Evolutionary conservation across 1,140 invertebrate species (phyloP), one percentile per base, ranked within the genome.

Genomic region (Hermetia illucens): DNA sequence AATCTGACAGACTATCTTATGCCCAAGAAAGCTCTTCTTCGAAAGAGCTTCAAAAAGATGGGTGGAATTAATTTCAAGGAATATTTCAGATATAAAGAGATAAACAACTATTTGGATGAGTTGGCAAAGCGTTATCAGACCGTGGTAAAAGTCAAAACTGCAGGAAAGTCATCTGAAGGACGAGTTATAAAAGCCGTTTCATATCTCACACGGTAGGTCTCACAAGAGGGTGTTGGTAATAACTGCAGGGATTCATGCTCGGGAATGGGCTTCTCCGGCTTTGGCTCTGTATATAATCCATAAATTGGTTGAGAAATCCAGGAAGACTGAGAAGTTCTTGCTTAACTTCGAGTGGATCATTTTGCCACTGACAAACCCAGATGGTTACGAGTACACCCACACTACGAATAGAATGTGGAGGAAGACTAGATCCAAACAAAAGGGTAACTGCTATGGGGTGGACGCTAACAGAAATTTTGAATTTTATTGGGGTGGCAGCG

Each of bases 261-360:
- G 79, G 35, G 79, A 83, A 63, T 82, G 79, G 78, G 71, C 79
- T 25, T 67, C 75, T 0, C 69, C 76, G 5, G 72, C 77, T 0
- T 65, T 71, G 0, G 71, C 69, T 21, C 47, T 76, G 0, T 79
- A 73, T 55, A 66, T 78, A 5, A 71, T 78, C 12, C 53, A 73
- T 39, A 63, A 75, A 48, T 49, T 79, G 19, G 67, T 72, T 1
- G 67, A 70, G 22, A 58, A 71, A 12, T 52, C 70, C 46, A 63
- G 51, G 3, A 52, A 66, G 13, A 55, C 61, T 27, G 40, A 48
- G 3, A 21, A 63, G 4, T 38, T 71, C 3, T 45, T 75, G 3
- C 44, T 68, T 24, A 52, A 67, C 19, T 67, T 71, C 38, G 72
- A 77, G 41, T 74, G 71, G 63, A 64, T 72, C 32, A 64, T 79